These are phyloP conservation scores for Monopis laevigella DNA, from an alignment of 2,888 invertebrate genomes.

Conservation along the genomic window DNA sequence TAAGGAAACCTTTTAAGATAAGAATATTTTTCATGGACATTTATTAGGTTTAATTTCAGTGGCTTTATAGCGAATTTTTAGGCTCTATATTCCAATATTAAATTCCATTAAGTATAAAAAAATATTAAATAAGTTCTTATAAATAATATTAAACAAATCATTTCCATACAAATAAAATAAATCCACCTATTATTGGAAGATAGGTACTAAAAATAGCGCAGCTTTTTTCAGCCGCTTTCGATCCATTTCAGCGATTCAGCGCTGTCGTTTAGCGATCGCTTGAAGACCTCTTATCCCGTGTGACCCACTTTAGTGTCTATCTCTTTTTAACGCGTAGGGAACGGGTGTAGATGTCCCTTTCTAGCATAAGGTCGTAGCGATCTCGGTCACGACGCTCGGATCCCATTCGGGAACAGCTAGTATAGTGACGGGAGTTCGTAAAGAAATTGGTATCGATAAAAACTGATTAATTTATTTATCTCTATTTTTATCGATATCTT, in stretches of 20 bases:
- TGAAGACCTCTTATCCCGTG: constrained; percentile 50
- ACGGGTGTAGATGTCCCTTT: constrained; percentile 30
- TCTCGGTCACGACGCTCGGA: constrained; percentile 51
- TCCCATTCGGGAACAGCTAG: constrained; percentile 46
- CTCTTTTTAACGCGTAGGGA: constrained; percentile 23
- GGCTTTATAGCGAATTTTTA: no score
- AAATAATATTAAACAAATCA: no score
- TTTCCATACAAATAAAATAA: no score
- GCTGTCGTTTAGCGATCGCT: constrained; percentile 23
- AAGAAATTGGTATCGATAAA: constrained; percentile 16
- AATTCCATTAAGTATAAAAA: no score
- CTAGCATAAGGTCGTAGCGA: constrained; percentile 53
- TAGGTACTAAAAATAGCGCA: not conserved
- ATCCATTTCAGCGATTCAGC: constrained; percentile 41
- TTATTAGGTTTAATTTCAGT: no score
- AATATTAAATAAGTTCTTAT: no score
- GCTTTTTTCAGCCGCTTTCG: constrained; percentile 30
- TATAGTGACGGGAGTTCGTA: constrained; percentile 27
- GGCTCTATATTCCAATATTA: no score
- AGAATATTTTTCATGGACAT: no score
- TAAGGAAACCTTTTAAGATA: no score
- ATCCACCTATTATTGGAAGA: no score
- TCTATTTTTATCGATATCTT: no score
- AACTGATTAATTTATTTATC: no score
- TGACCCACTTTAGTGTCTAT: constrained; percentile 51